A percentile compares a stretch with the other conserved stretches of the same genome.
These are phyloP conservation scores for Thamnophis elegans DNA, from an alignment of 2,797 vertebrate species.

Conservation along the genomic window DNA sequence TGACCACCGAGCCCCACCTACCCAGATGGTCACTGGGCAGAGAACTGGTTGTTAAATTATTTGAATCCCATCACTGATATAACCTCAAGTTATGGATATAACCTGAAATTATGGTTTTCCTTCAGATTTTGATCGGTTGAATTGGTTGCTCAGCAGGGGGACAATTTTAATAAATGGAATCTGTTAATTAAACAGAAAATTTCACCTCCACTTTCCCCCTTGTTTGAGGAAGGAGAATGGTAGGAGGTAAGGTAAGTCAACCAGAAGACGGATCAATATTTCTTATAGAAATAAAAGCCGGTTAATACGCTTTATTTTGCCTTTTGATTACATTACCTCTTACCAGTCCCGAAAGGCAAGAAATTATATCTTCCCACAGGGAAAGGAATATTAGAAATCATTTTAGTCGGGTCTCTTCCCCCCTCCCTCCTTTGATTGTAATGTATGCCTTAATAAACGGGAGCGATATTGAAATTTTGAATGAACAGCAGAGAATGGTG, in stretches of 20 bases:
- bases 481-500: constrained; percentile 57
- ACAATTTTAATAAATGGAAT: background rate
- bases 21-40: too few species aligned
- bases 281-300: background rate
- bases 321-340: constrained; percentile 22
- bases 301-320: constrained; percentile 28
- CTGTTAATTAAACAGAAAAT: background rate
- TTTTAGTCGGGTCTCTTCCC: background rate
- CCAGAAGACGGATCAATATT: background rate
- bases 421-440: constrained; percentile 19
- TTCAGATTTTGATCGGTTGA: background rate
- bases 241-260: background rate
- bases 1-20: too few species aligned
- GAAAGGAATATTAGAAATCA: constrained; percentile 64
- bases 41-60: too few species aligned
- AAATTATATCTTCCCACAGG: constrained; percentile 41
- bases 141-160: background rate
- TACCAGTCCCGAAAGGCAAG: constrained; percentile 43
- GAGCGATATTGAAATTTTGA: constrained; percentile 50
- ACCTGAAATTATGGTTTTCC: background rate
- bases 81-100: too few species aligned
- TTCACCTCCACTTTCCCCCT: too few species aligned
- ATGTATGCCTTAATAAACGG: constrained; percentile 54
- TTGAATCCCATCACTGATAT: too few species aligned
- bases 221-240: background rate